phyloP scores from a whole-genome alignment of 2,797 vertebrate species.

The Onychomys leucogaster region DNA sequence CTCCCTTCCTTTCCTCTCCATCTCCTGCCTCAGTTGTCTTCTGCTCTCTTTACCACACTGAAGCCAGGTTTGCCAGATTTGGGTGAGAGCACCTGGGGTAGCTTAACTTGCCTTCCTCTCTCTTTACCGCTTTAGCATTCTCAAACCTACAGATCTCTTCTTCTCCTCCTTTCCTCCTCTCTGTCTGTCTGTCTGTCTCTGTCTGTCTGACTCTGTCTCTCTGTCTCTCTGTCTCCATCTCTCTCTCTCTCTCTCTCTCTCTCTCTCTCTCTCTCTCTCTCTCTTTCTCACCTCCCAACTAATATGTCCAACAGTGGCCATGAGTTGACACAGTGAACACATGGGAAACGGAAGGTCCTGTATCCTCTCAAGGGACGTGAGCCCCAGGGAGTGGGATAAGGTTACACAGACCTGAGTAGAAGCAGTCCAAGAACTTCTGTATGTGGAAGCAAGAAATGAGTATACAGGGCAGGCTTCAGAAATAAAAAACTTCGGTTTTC shows the following conservation, averaged over 20 bases:
- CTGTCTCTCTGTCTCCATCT: not conserved
- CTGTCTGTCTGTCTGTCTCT: not conserved
- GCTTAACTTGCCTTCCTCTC: constrained; percentile 33
- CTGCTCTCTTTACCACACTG: constrained; percentile 58
- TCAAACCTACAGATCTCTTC: not conserved
- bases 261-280: not conserved
- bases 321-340: not conserved
- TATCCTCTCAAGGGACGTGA: not conserved
- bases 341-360: not conserved
- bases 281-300: not conserved
- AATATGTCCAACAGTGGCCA: not conserved
- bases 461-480: not conserved
- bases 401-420: not conserved
- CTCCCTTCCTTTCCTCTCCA: not conserved
- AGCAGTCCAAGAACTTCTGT: not conserved
- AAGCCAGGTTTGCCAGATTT: constrained; percentile 77
- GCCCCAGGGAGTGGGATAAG: not conserved
- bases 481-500: not conserved
- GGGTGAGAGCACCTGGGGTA: constrained; percentile 58
- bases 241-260: not conserved
- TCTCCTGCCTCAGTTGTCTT: not conserved
- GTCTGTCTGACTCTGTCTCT: not conserved
- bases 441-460: not conserved
- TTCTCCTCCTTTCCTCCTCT: not conserved
- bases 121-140: constrained; percentile 33